Conservation (phyloP, 2,888 invertebrate genomes). For the Ptilodon capucinus region DNA sequence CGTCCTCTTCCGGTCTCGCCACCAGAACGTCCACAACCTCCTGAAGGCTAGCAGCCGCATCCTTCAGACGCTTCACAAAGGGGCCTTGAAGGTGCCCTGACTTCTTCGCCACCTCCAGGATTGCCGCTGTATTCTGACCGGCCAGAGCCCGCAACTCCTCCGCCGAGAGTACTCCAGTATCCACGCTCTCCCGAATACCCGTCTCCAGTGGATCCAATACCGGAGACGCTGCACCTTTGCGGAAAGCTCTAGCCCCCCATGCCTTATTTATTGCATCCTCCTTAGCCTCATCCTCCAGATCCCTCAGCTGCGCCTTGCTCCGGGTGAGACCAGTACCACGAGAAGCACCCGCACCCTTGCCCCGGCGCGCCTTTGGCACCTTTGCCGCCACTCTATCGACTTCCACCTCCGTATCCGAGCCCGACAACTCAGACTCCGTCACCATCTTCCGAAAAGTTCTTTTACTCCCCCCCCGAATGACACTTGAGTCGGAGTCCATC, state of each 20-base stretch:
- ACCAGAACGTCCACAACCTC: not conserved
- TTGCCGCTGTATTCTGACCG: not conserved
- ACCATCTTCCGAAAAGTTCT: not conserved
- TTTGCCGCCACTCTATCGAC: not conserved
- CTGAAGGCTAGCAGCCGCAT: not conserved
- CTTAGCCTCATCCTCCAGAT: not conserved
- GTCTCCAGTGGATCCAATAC: not conserved
- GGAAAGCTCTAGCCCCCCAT: not conserved
- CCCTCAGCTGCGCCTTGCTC: not conserved
- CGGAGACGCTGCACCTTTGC: not conserved
- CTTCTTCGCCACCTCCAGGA: not conserved
- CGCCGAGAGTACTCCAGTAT: not conserved
- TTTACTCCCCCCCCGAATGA: not conserved
- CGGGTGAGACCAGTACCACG: not conserved
- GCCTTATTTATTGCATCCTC: not conserved
- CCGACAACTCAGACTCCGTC: not conserved
- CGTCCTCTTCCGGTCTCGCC: no score
- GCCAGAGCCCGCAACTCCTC: not conserved
- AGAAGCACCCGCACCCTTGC: not conserved
- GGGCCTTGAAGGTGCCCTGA: not conserved
- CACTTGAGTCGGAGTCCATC: no score
- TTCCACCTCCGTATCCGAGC: not conserved
- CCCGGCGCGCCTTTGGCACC: not conserved
- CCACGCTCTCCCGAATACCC: not conserved
- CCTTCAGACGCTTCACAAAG: not conserved